Percentiles rank a stretch among this genome's conserved stretches.
Evolutionary conservation across 2,113 vertebrate genomes (phyloP).

Genomic region (Hemibagrus wyckioides): DNA sequence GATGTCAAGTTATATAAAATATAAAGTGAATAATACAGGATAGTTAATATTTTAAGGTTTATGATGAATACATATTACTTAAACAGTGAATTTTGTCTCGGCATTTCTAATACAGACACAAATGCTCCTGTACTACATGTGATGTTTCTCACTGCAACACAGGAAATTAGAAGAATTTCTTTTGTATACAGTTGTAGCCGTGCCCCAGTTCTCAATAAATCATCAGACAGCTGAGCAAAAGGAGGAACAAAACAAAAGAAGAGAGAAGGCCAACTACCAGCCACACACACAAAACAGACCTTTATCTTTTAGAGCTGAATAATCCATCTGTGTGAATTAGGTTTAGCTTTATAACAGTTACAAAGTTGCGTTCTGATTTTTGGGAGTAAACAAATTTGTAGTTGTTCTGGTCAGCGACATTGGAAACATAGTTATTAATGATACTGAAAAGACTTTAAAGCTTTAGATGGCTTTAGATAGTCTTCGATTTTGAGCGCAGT

Average conservation of each 20-base stretch:
- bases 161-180: constrained; percentile 10
- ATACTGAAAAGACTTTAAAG: not conserved
- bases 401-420: not conserved
- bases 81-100: not conserved
- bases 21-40: not conserved
- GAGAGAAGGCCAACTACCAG: not conserved
- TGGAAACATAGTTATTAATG: not conserved
- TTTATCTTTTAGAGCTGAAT: not conserved
- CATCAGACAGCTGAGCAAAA: not conserved
- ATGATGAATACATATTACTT: not conserved
- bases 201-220: not conserved
- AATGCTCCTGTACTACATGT: not conserved
- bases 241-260: not conserved
- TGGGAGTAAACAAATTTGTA: not conserved
- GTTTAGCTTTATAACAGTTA: not conserved
- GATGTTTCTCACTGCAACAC: not conserved
- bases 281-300: not conserved
- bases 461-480: not conserved
- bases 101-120: not conserved
- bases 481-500: not conserved
- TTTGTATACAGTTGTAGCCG: not conserved
- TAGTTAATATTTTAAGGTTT: not conserved
- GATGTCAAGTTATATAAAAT: not conserved
- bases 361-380: not conserved
- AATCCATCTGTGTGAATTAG: not conserved